Evolutionary conservation across 2,888 invertebrate species (phyloP).

Genomic region (Drosophila suboccidentalis): DNA sequence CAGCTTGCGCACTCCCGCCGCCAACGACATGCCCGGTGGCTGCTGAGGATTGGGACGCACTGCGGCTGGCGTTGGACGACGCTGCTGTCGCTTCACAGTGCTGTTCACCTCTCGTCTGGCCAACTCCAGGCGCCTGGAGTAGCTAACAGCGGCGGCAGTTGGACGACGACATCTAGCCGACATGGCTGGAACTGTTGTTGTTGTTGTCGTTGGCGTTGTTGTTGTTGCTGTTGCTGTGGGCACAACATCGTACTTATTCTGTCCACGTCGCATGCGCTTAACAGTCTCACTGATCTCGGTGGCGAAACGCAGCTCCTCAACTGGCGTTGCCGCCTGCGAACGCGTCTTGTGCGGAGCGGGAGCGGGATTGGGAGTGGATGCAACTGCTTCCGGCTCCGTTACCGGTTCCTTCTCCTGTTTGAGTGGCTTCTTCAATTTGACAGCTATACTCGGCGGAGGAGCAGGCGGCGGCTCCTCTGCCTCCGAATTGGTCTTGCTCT

Average conservation of each 20-base stretch:
- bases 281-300: conserved; percentile 85
- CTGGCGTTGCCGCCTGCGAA: conserved; percentile 78
- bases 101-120: conserved; percentile 15
- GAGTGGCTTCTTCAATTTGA: conserved; percentile 21
- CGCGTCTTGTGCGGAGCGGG: conserved; percentile 63
- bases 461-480: conserved; percentile 50
- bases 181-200: conserved; percentile 1
- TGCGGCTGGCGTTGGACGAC: conserved; percentile 26
- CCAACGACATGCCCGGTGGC: conserved; percentile 31
- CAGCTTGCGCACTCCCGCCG: conserved; percentile 75
- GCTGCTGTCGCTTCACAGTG: too few relatives aligned
- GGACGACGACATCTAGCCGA: conserved; percentile 59
- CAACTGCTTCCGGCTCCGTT: not conserved
- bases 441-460: not conserved
- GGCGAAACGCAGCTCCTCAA: conserved; percentile 83
- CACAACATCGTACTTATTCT: conserved; percentile 82
- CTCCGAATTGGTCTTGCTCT: conserved; percentile 82
- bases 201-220: conserved; percentile 55
- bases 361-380: too few relatives aligned
- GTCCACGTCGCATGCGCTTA: conserved; percentile 84
- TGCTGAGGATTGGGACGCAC: conserved; percentile 32
- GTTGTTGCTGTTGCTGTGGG: conserved; percentile 66
- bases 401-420: conserved; percentile 38
- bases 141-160: conserved; percentile 33
- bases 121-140: conserved; percentile 49